These are phyloP conservation scores for Raphicerus campestris DNA, from an alignment of 2,113 vertebrate genomes.

Conservation along the genomic window DNA sequence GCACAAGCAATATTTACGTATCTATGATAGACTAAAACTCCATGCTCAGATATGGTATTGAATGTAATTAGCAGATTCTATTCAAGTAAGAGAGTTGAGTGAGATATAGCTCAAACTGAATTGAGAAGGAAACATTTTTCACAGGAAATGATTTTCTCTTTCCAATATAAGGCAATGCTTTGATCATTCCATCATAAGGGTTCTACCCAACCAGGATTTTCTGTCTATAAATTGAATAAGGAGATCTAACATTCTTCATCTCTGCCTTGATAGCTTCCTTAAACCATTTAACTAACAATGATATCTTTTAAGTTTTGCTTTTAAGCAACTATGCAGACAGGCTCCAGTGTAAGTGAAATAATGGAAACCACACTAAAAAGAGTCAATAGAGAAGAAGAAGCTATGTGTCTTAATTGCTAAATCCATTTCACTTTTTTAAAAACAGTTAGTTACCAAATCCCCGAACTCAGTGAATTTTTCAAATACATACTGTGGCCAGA, in stretches of 20 bases:
- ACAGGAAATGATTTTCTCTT: background rate
- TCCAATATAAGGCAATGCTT: background rate
- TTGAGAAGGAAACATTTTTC: background rate
- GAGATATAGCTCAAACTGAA: background rate
- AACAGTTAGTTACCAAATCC: background rate
- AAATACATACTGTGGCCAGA: background rate
- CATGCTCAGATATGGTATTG: background rate
- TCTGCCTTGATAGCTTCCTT: background rate
- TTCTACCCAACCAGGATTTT: background rate
- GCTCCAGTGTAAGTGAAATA: background rate
- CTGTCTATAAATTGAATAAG: background rate
- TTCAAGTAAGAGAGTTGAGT: background rate
- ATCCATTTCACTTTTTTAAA: background rate
- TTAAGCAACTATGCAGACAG: slow-evolving; percentile 3
- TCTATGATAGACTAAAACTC: slow-evolving; percentile 17
- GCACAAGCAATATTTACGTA: background rate
- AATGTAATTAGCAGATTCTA: slow-evolving; percentile 30
- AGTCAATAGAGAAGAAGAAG: background rate
- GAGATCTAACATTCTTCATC: background rate
- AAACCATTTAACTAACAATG: background rate
- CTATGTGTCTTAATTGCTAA: background rate
- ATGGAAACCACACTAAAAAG: background rate
- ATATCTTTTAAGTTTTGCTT: background rate
- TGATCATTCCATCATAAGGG: background rate
- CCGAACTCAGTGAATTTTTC: background rate